A percentile compares a stretch with the other conserved stretches of the same genome.
Evolutionary conservation across 64 coral and sea anemone genomes (phyloP).

Genomic region (Montipora sp.): DNA sequence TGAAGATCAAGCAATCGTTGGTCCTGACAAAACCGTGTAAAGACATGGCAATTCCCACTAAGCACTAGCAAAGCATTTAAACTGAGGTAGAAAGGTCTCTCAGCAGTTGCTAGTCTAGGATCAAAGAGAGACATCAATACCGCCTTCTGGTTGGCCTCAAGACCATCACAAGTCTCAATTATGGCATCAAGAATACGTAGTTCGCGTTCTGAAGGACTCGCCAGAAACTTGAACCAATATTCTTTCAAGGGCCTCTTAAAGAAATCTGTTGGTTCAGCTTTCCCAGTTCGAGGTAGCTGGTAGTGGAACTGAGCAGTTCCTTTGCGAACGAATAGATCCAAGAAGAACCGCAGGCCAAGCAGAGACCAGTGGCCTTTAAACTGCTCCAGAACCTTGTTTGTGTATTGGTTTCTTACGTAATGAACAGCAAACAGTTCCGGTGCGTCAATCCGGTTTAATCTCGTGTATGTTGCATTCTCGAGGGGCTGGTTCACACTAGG

Average conservation of each 20-base stretch:
- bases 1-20: not conserved
- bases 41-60: not conserved
- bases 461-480: not conserved
- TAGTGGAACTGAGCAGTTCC: not conserved
- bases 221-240: too few species aligned
- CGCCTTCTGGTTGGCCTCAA: too few species aligned
- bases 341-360: not conserved
- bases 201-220: not conserved
- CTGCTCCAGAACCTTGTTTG: not conserved
- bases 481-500: not conserved
- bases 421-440: not conserved
- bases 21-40: not conserved
- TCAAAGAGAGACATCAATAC: not conserved
- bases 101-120: not conserved
- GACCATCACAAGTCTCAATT: not conserved
- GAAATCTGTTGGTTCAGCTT: not conserved
- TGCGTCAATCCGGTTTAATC: not conserved
- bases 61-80: not conserved
- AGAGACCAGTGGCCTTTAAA: not conserved
- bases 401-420: not conserved
- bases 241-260: not conserved
- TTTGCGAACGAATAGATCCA: not conserved
- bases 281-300: not conserved
- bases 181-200: not conserved
- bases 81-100: not conserved